Conservation (phyloP, 2,797 vertebrate species). For the Falco berigora region DNA sequence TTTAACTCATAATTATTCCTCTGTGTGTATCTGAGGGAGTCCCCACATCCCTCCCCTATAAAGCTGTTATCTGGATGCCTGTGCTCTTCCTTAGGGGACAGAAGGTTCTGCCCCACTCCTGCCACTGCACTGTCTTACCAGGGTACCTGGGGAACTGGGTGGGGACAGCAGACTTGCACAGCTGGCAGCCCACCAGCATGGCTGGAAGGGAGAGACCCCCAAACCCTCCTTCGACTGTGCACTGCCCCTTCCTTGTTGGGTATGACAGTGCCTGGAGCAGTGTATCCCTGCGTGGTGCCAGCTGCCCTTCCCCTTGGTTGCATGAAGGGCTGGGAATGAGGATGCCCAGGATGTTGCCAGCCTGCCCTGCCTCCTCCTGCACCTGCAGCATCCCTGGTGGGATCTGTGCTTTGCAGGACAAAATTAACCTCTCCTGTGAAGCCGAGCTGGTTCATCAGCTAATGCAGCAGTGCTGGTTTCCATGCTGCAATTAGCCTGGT, state of each 20-base stretch:
- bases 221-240: background rate
- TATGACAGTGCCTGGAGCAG: background rate
- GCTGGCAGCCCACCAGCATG: background rate
- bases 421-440: background rate
- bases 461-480: background rate
- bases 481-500: background rate
- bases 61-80: constrained; percentile 38
- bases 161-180: background rate
- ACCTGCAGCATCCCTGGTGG: background rate
- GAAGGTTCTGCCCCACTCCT: background rate
- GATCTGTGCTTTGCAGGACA: background rate
- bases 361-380: background rate
- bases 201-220: background rate
- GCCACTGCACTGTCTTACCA: background rate
- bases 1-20: constrained; percentile 66
- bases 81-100: constrained; percentile 18
- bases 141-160: background rate
- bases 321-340: background rate
- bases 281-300: fast-evolving
- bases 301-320: background rate
- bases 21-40: constrained; percentile 24
- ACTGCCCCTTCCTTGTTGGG: background rate
- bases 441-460: background rate
- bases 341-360: background rate
- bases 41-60: constrained; percentile 20